These are phyloP conservation scores for Xanthorhoe designata DNA, from an alignment of 2,888 invertebrate genomes.

Conservation along the genomic window DNA sequence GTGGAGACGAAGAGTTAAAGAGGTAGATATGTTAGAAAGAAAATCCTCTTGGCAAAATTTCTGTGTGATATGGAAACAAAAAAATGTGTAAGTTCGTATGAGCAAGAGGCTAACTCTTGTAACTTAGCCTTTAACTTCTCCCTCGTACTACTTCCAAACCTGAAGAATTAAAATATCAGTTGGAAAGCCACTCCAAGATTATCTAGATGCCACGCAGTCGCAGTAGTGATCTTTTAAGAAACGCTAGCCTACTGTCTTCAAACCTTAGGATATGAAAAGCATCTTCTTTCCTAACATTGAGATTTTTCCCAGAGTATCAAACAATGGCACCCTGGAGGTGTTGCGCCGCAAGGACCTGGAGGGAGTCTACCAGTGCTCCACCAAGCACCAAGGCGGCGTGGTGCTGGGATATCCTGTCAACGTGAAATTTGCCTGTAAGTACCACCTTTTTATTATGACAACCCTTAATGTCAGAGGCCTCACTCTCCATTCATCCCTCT, in stretches of 20 bases:
- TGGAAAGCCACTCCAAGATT: not conserved
- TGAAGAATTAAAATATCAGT: not conserved
- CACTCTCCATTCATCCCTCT: too few species aligned
- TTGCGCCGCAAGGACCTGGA: constrained; percentile 60
- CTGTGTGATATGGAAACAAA: too few species aligned
- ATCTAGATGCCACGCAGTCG: too few species aligned
- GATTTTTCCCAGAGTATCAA: constrained; percentile 52
- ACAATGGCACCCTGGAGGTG: constrained; percentile 68
- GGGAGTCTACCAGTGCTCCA: constrained; percentile 72
- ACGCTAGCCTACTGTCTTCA: not conserved
- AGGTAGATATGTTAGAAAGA: constrained; percentile 54
- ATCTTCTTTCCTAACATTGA: not conserved
- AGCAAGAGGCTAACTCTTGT: too few species aligned
- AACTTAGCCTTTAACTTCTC: too few species aligned
- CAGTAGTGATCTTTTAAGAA: too few species aligned
- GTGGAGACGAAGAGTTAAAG: constrained; percentile 58
- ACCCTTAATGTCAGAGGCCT: too few species aligned
- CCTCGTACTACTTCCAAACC: too few species aligned
- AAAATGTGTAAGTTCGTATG: too few species aligned
- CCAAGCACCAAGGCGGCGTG: constrained; percentile 58
- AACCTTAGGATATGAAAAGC: too few species aligned
- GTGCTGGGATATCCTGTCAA: constrained; percentile 72
- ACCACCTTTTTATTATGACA: too few species aligned
- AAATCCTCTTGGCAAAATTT: too few species aligned
- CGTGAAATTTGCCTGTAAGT: constrained; percentile 75